Evolutionary conservation across 2,113 vertebrate species (phyloP).

Genomic region (Mustela lutreola): DNA sequence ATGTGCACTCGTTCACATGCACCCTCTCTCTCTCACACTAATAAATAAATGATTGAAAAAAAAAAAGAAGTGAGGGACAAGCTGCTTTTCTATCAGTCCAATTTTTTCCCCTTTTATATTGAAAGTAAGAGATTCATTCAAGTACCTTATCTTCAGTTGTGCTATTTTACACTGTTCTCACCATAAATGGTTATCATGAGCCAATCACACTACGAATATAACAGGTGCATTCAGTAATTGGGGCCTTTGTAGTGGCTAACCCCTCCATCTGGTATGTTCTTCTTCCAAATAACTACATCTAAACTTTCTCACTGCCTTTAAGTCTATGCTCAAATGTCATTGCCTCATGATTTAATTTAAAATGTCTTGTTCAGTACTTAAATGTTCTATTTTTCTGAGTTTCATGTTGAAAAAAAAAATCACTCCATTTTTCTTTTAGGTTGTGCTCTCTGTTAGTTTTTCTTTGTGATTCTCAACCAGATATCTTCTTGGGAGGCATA

Average conservation of each 20-base stretch:
- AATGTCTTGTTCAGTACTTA: not conserved
- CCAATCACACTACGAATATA: not conserved
- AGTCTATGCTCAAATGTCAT: not conserved
- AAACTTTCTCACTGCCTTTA: conserved; percentile 23
- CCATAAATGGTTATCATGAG: not conserved
- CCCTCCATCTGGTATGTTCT: not conserved
- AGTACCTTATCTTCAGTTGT: conserved; percentile 10
- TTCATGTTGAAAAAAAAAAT: not conserved
- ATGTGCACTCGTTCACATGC: not conserved
- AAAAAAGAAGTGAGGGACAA: not conserved
- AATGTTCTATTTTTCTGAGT: conserved; percentile 18
- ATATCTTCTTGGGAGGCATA: not conserved
- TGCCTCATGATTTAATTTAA: not conserved
- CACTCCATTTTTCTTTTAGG: not conserved
- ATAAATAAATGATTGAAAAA: not conserved
- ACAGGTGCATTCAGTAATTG: not conserved
- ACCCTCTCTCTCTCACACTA: not conserved
- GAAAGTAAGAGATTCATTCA: conserved; percentile 30
- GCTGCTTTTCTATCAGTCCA: not conserved
- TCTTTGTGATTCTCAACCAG: not conserved
- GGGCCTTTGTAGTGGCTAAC: not conserved
- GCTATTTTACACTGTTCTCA: not conserved
- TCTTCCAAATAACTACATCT: not conserved
- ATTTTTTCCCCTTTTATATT: not conserved
- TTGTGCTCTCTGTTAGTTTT: not conserved